These are phyloP conservation scores for Gymnarchus niloticus DNA, from an alignment of 2,113 vertebrate genomes.

Conservation along the genomic window DNA sequence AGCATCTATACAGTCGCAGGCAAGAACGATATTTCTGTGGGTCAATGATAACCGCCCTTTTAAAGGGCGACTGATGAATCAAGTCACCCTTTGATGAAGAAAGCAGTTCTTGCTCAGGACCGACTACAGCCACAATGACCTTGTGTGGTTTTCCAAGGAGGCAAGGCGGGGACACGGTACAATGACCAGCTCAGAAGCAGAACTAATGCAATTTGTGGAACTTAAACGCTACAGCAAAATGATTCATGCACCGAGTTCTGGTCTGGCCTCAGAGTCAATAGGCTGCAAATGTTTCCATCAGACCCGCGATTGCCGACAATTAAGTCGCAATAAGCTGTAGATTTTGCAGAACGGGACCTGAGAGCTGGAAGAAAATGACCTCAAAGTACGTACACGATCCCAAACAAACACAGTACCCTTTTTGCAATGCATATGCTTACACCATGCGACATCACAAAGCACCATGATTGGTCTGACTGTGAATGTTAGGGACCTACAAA, in stretches of 20 bases:
- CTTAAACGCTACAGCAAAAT: neutral
- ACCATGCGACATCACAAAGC: neutral
- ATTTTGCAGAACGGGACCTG: neutral
- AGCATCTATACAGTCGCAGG: neutral
- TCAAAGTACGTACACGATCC: neutral
- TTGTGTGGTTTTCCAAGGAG: neutral
- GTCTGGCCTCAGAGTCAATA: neutral
- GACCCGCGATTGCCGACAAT: neutral
- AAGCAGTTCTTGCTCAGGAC: conserved; percentile 10
- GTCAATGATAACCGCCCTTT: neutral
- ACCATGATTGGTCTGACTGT: neutral
- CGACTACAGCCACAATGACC: neutral
- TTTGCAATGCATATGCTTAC: neutral
- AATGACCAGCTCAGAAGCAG: neutral
- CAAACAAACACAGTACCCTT: neutral
- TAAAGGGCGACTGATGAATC: neutral
- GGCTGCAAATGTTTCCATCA: neutral
- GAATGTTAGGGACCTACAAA: neutral
- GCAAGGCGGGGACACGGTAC: neutral
- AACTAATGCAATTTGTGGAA: neutral
- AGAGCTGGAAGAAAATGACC: neutral
- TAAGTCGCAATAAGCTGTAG: neutral
- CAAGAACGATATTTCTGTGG: neutral
- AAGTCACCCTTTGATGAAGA: conserved; percentile 22
- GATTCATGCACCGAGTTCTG: neutral